Percentiles rank a stretch among this genome's conserved stretches.
Conservation (phyloP, 2,797 vertebrate species). For the Masticophis lateralis region DNA sequence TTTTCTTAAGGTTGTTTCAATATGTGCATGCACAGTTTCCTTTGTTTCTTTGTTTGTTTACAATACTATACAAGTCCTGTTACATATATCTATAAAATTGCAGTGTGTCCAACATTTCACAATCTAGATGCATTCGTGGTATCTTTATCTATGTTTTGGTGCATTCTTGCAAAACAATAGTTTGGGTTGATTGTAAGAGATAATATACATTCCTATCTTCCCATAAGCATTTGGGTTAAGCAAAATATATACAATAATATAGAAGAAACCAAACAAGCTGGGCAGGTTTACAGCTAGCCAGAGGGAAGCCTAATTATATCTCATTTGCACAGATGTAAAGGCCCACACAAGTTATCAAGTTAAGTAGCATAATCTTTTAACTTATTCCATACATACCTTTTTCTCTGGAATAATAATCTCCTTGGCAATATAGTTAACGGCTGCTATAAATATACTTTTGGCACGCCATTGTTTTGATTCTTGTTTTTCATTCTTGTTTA, state of each 20-base stretch:
- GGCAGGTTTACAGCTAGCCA: conserved; percentile 15
- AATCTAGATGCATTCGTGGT: neutral
- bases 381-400: neutral
- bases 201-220: neutral
- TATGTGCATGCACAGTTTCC: neutral
- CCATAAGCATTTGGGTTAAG: neutral
- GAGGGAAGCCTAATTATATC: neutral
- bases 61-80: neutral
- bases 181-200: neutral
- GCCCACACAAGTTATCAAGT: conserved; percentile 6
- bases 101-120: neutral
- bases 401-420: neutral
- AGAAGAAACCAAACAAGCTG: neutral
- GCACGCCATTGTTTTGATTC: neutral
- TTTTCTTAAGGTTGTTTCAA: neutral
- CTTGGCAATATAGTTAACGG: neutral
- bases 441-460: neutral
- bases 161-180: neutral
- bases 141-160: neutral
- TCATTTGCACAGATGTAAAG: neutral
- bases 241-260: neutral
- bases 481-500: neutral
- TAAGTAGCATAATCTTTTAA: neutral
- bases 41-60: neutral
- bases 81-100: neutral